Conservation (phyloP, 2,797 vertebrate species). For the Protosalanx chinensis region DNA sequence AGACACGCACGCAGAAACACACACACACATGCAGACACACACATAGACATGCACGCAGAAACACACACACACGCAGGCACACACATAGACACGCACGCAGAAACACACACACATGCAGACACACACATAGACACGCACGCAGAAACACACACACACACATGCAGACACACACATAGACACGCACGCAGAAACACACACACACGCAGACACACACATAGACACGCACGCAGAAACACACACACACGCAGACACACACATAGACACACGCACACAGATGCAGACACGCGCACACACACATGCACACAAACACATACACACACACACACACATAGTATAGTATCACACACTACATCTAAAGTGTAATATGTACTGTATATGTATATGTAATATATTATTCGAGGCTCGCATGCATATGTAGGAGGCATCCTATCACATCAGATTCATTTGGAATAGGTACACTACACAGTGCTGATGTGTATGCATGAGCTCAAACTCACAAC, state of each 20-base stretch:
- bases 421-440: background rate
- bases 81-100: too few species aligned
- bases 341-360: too few species aligned
- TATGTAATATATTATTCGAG: background rate
- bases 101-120: background rate
- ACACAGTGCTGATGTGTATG: background rate
- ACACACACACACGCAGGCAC: background rate
- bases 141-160: background rate
- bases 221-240: background rate
- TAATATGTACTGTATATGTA: too few species aligned
- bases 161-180: background rate
- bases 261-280: background rate
- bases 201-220: background rate
- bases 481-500: background rate
- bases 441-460: background rate
- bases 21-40: conserved; percentile 5
- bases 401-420: background rate
- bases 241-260: background rate
- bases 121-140: background rate
- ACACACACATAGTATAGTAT: too few species aligned
- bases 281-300: too few species aligned
- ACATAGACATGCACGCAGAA: background rate
- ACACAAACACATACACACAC: background rate
- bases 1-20: conserved; percentile 13
- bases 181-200: background rate